Percentiles rank a stretch among this genome's conserved stretches.
These are phyloP conservation scores for Vipera ursinii DNA, from an alignment of 2,797 vertebrate genomes.

Conservation along the genomic window DNA sequence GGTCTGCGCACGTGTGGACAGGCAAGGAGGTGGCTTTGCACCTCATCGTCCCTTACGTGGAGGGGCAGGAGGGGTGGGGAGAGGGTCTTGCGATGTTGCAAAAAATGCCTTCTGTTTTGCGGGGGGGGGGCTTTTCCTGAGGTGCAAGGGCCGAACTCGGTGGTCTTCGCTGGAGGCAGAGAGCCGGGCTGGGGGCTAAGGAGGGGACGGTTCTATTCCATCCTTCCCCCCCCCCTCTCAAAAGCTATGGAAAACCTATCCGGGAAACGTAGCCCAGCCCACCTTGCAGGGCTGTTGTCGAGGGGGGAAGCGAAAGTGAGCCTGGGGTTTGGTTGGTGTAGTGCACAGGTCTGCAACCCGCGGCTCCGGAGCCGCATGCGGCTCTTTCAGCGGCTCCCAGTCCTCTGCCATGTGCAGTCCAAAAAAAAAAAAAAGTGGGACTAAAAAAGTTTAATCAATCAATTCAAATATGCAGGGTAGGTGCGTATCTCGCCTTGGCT, in stretches of 20 bases:
- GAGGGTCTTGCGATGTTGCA: neutral
- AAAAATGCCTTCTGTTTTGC: neutral
- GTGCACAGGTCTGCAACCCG: too few relatives aligned
- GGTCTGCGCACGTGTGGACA: too few relatives aligned
- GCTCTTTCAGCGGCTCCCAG: too few relatives aligned
- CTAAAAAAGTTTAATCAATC: too few relatives aligned
- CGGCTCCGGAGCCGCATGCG: too few relatives aligned
- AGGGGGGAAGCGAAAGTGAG: neutral
- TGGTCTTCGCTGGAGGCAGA: too few relatives aligned
- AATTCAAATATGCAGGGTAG: too few relatives aligned
- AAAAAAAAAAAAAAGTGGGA: too few relatives aligned
- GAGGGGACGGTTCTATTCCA: neutral
- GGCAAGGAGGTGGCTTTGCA: neutral
- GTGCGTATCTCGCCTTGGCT: too few relatives aligned
- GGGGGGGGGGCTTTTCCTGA: neutral
- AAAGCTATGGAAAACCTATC: neutral
- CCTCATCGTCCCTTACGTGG: neutral
- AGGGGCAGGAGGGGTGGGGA: neutral
- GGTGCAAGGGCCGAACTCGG: too few relatives aligned
- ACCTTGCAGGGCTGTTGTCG: neutral
- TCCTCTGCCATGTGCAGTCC: too few relatives aligned
- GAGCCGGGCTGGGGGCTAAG: neutral
- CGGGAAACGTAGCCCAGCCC: neutral
- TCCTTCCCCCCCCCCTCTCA: neutral
- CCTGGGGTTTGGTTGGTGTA: accelerated